Evolutionary conservation across 2,888 invertebrate genomes (phyloP), one percentile per base, ranked within the genome.

Genomic region (Patella depressa): DNA sequence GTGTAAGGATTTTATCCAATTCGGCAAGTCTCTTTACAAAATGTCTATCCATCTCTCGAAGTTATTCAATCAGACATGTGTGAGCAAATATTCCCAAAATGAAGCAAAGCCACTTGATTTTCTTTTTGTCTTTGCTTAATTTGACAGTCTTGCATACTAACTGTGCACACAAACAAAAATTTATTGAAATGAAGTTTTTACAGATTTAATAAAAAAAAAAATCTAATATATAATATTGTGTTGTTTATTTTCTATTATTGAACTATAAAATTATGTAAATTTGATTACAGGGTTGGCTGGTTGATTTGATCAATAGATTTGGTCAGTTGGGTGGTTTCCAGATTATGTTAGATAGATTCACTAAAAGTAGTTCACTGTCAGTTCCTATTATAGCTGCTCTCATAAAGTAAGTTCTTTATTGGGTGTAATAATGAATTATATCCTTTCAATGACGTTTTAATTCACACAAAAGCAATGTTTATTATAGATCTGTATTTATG

Each of bases 251-350:
- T 9, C 9, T 45, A 45, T 45, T 59, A 15, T 59, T 59, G 2
- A 19, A 17, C 14, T 34, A 7, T 55, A 12, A 70, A 24, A 70
- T 34, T 69, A 45, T 73, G 24, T 19, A 19, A 29, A 11, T 71
- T 45, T 73, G n/a, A 57, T 82, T 86, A 11, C 85, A 92, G 92
- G 98, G 98, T 79, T 98, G 98, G 98, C 94, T 98, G 83, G 97
- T 98, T 80, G 98, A 98, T 93, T 94, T 98, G 83, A 96, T 98
- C 81, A 98, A 98, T 93, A 94, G 95, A 89, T 98, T 98, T 93
- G 98, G 98, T 17, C 94, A 95, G 90, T 93, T 96, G 79, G 95
- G 95, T 78, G 98, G 98, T 78, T 98, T 98, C 92, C 94, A 96
- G 88, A 95, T 95, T 19, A 79, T 91, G 71, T 83, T 89, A 74